Evolutionary conservation across 2,888 invertebrate species (phyloP).

Genomic region (Didymodactylos carnosus): DNA sequence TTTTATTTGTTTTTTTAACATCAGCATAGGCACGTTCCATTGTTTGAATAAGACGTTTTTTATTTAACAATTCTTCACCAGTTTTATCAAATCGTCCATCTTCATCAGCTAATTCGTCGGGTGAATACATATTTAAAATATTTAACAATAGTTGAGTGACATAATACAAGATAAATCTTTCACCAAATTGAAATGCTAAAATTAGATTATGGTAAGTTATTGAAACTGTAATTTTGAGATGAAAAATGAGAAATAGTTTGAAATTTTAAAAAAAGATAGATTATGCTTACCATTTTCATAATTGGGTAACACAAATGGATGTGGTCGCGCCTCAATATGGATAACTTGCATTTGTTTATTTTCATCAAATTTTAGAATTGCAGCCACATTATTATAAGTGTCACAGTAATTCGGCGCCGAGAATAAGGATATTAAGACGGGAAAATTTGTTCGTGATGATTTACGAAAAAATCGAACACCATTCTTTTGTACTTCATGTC

Average conservation of each 20-base stretch:
- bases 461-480: background rate
- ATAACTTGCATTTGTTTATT: background rate
- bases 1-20: background rate
- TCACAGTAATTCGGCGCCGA: slow-evolving; percentile 14
- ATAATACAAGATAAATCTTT: background rate
- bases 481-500: slow-evolving; percentile 9
- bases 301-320: slow-evolving; percentile 13
- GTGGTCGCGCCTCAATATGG: background rate
- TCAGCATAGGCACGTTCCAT: background rate
- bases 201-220: background rate
- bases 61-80: background rate
- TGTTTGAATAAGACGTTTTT: background rate
- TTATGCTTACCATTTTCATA: slow-evolving; percentile 1
- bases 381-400: slow-evolving; percentile 6
- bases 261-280: no score
- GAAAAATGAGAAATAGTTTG: no score
- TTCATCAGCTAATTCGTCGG: background rate
- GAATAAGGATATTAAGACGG: slow-evolving; percentile 1
- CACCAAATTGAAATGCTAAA: background rate
- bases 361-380: background rate
- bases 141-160: background rate
- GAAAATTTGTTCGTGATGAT: slow-evolving; percentile 3
- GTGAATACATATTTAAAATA: background rate
- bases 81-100: background rate
- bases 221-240: no score